A percentile compares a stretch with the other conserved stretches of the same genome.
phyloP scores from a whole-genome alignment of 1,140 invertebrate genomes.

The Pissodes strobi region DNA sequence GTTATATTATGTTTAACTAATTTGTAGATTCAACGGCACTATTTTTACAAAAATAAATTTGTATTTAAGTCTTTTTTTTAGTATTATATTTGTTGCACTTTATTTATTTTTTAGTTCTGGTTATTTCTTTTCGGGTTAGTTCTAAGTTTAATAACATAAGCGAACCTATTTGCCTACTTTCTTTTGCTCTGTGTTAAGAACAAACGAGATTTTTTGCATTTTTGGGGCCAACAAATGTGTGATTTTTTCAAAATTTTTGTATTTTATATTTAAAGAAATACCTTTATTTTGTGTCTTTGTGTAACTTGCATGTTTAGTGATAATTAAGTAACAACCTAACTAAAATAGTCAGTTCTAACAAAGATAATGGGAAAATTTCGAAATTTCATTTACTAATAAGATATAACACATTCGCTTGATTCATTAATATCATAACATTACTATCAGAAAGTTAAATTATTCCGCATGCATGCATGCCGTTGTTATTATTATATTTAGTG shows the following conservation, averaged over 20 bases:
- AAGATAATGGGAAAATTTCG: too few relatives aligned
- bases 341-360: too few relatives aligned
- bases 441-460: too few relatives aligned
- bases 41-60: not conserved
- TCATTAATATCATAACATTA: too few relatives aligned
- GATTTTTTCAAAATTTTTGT: conserved; percentile 9
- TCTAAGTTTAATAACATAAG: not conserved
- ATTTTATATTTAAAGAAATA: conserved; percentile 1
- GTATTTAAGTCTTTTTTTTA: not conserved
- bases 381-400: too few relatives aligned
- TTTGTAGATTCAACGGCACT: not conserved
- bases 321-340: not conserved
- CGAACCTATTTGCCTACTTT: not conserved
- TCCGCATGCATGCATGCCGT: too few relatives aligned
- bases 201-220: not conserved
- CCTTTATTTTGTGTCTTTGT: conserved; percentile 5
- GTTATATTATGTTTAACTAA: not conserved
- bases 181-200: too few relatives aligned
- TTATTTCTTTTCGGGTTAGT: not conserved
- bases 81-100: conserved; percentile 5
- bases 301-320: conserved; percentile 2
- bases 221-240: not conserved
- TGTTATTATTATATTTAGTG: not conserved
- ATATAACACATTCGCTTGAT: too few relatives aligned
- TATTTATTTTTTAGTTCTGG: conserved; percentile 3